Conservation (phyloP, 1,140 invertebrate genomes). For the Drosophila kikkawai region DNA sequence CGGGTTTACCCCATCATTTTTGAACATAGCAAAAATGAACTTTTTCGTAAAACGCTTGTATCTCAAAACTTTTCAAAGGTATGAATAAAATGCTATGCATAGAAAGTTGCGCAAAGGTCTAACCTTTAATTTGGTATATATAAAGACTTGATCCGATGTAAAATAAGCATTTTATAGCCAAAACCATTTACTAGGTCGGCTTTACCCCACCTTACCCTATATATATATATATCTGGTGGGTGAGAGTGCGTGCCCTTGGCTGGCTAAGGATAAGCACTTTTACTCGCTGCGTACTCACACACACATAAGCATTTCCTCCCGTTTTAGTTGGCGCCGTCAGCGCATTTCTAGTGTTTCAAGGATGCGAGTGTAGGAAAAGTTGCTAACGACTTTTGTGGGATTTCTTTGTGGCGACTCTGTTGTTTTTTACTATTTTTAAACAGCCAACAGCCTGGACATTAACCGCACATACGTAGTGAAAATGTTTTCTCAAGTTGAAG, state of each 20-base stretch:
- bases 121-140: too few species aligned
- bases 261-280: slow-evolving; percentile 61
- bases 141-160: too few species aligned
- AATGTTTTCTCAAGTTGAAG: not conserved
- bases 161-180: too few species aligned
- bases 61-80: too few species aligned
- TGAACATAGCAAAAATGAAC: too few species aligned
- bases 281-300: slow-evolving; percentile 34
- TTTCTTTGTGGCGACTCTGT: slow-evolving; percentile 37
- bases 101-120: too few species aligned
- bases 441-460: slow-evolving; percentile 24
- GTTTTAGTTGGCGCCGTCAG: slow-evolving; percentile 49
- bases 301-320: slow-evolving; percentile 1
- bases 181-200: too few species aligned
- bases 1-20: too few species aligned
- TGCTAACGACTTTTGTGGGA: slow-evolving; percentile 62
- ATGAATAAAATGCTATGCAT: too few species aligned
- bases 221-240: slow-evolving; percentile 14
- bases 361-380: slow-evolving; percentile 53
- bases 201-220: too few species aligned
- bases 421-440: slow-evolving; percentile 53
- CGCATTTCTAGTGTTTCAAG: slow-evolving; percentile 76
- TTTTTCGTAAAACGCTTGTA: too few species aligned
- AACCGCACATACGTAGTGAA: slow-evolving; percentile 2
- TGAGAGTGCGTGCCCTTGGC: slow-evolving; percentile 63